These are phyloP conservation scores for Lagenorhynchus albirostris DNA, from an alignment of 2,113 vertebrate genomes.

Conservation along the genomic window DNA sequence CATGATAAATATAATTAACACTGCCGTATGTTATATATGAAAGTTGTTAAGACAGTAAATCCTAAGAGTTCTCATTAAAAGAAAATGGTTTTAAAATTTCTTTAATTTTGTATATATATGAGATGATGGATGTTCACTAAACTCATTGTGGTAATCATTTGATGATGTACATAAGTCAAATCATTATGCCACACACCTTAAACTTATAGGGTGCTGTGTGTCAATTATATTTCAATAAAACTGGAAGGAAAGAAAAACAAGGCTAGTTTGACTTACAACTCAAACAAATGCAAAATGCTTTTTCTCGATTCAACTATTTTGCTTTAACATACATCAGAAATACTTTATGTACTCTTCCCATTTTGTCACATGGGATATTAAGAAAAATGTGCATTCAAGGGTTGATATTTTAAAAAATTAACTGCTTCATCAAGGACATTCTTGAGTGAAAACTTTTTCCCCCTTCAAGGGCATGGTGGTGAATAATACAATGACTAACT, in stretches of 20 bases:
- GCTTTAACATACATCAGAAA: neutral
- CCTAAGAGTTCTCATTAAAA: no score
- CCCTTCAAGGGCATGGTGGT: neutral
- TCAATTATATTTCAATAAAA: neutral
- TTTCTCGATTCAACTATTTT: neutral
- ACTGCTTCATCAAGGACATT: neutral
- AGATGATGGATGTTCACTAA: no score
- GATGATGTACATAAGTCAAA: no score
- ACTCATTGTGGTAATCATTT: no score
- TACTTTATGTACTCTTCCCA: neutral
- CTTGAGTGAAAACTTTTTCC: neutral
- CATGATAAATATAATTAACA: no score
- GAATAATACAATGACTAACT: neutral
- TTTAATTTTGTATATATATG: no score
- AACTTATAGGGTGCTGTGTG: neutral
- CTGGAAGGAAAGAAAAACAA: neutral
- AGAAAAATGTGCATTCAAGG: neutral
- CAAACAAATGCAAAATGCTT: neutral
- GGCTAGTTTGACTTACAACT: neutral
- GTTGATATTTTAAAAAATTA: neutral
- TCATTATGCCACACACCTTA: neutral
- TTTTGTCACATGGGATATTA: neutral
- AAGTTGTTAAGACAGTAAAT: no score
- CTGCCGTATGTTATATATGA: no score
- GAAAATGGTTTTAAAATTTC: no score